A percentile compares a stretch with the other conserved stretches of the same genome.
Evolutionary conservation across 2,113 vertebrate genomes (phyloP).

Genomic region (Rutilus rutilus): DNA sequence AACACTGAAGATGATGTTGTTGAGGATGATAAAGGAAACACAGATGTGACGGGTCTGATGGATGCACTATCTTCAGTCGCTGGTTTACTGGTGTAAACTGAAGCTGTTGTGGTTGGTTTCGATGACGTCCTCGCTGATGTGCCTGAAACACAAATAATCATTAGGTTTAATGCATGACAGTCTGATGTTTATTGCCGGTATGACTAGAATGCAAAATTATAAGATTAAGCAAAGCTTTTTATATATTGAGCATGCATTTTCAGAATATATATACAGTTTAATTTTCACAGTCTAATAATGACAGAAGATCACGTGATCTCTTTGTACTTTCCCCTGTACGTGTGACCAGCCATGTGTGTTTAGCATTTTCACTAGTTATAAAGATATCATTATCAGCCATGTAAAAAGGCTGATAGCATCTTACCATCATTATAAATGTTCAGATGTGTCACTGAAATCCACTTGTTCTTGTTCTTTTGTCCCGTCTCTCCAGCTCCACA

Average conservation of each 20-base stretch:
- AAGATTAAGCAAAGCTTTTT: not conserved
- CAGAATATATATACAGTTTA: not conserved
- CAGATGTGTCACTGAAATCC: constrained; percentile 24
- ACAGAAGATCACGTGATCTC: not conserved
- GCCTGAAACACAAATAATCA: not conserved
- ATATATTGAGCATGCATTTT: not conserved
- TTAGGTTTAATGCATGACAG: not conserved
- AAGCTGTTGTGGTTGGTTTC: too few relatives aligned
- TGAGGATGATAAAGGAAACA: not conserved
- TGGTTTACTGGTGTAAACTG: too few relatives aligned
- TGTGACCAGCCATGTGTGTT: too few relatives aligned
- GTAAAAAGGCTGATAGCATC: not conserved
- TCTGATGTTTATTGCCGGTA: not conserved
- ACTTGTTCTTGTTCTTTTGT: constrained; percentile 1
- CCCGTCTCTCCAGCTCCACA: constrained; percentile 38
- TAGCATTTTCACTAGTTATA: too few relatives aligned
- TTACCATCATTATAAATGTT: constrained; percentile 39
- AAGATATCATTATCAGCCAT: too few relatives aligned
- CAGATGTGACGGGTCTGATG: too few relatives aligned
- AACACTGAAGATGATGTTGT: not conserved
- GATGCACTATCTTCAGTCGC: too few relatives aligned
- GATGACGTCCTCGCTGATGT: too few relatives aligned
- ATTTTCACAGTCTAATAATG: not conserved
- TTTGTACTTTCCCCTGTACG: not conserved
- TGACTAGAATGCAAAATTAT: not conserved